Evolutionary conservation across 2,113 vertebrate genomes (phyloP).

Genomic region (Vidua chalybeata): DNA sequence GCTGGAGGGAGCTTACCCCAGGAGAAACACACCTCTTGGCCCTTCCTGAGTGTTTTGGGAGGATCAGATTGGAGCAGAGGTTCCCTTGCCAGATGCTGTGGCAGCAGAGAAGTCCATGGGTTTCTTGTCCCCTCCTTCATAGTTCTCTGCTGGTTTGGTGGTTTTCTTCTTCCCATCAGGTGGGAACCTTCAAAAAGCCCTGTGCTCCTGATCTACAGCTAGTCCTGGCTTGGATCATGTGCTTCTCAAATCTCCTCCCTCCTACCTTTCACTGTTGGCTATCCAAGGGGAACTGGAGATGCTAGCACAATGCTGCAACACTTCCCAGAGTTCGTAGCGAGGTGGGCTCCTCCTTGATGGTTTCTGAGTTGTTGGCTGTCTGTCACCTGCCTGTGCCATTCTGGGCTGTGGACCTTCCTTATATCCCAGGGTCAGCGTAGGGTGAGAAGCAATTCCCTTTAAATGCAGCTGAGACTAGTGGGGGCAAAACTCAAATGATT

Average conservation of each 20-base stretch:
- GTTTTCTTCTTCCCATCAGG: neutral
- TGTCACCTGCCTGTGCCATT: neutral
- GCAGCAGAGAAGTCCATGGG: neutral
- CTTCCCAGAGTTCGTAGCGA: fast-evolving
- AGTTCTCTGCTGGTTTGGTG: neutral
- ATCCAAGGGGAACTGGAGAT: neutral
- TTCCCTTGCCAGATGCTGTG: neutral
- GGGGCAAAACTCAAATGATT: neutral
- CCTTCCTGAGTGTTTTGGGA: neutral
- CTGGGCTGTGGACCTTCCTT: neutral
- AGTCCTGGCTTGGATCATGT: neutral
- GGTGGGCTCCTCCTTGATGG: neutral
- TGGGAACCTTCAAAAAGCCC: neutral
- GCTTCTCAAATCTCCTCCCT: neutral
- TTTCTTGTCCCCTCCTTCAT: neutral
- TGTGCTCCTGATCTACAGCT: neutral
- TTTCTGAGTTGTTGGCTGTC: neutral
- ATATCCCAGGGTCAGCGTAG: neutral
- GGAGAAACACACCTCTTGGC: neutral
- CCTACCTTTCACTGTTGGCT: neutral
- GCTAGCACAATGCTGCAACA: fast-evolving
- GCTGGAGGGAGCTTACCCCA: neutral
- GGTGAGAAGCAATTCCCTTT: neutral
- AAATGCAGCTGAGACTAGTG: neutral
- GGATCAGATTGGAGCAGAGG: neutral